phyloP scores from a whole-genome alignment of 2,888 invertebrate species.

The Pristionchus maxplancki region DNA sequence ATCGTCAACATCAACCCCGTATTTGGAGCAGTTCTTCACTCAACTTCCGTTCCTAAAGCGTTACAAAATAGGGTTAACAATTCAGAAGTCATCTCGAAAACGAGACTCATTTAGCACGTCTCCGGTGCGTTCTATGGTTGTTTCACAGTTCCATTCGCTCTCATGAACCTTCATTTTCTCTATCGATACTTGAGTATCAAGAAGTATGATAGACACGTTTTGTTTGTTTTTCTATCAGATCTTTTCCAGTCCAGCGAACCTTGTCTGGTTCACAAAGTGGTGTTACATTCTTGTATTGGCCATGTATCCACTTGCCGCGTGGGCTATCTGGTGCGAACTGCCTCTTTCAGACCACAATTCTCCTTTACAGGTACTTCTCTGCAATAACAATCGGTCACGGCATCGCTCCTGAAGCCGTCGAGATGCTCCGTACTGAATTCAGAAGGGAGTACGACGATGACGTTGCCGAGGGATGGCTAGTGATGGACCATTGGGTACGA shows the following conservation, averaged over 20 bases:
- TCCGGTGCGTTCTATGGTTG: not conserved
- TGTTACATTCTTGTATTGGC: not conserved
- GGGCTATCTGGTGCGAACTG: not conserved
- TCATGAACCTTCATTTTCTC: not conserved
- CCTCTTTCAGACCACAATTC: no score
- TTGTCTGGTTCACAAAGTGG: not conserved
- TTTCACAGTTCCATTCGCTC: conserved; percentile 13
- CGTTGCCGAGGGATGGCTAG: not conserved
- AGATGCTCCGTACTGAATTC: not conserved
- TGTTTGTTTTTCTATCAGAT: no score
- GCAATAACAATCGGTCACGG: not conserved
- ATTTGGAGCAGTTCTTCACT: not conserved
- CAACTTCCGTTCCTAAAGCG: not conserved
- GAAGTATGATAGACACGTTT: not conserved
- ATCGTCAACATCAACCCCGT: not conserved
- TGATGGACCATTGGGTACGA: not conserved
- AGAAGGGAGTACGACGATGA: not conserved
- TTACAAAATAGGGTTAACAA: not conserved
- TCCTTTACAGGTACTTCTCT: not conserved
- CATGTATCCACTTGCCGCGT: not conserved
- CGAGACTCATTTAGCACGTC: not conserved
- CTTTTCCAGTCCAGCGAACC: not conserved
- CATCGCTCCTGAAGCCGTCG: not conserved
- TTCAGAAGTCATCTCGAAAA: not conserved
- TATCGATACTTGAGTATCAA: conserved; percentile 27